phyloP scores from a whole-genome alignment of 2,888 invertebrate species.

The Carabus problematicus region DNA sequence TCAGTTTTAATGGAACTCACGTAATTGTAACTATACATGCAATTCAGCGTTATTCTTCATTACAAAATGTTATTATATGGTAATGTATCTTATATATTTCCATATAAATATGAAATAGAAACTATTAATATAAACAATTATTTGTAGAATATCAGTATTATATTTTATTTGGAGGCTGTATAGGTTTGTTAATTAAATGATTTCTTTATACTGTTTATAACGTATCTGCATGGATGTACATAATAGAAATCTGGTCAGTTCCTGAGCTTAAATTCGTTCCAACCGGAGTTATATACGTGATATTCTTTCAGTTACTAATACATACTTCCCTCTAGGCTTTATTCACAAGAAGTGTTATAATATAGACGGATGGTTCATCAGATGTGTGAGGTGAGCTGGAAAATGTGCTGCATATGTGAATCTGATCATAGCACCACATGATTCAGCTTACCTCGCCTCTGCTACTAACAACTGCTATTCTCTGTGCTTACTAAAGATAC shows the following conservation, averaged over 20 bases:
- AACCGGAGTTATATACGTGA: no score
- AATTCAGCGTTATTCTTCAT: no score
- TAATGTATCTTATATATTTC: no score
- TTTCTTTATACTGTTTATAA: background rate
- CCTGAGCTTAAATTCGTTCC: background rate
- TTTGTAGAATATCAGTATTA: no score
- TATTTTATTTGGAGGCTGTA: no score
- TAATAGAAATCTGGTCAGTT: background rate
- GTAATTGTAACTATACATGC: no score
- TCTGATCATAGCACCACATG: slow-evolving; percentile 73
- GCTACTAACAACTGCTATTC: slow-evolving; percentile 47
- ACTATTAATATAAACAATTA: no score
- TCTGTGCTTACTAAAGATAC: slow-evolving; percentile 39
- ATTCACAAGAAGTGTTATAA: background rate
- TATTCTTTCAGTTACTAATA: background rate
- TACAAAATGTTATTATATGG: no score
- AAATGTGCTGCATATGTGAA: slow-evolving; percentile 66
- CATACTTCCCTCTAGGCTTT: background rate
- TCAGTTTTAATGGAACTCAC: no score
- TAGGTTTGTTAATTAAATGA: no score
- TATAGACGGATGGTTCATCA: slow-evolving; percentile 3
- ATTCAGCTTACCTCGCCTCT: slow-evolving; percentile 69
- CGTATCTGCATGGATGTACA: background rate
- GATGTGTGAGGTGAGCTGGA: slow-evolving; percentile 61
- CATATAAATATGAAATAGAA: no score